These are phyloP conservation scores for Globodera rostochiensis DNA, from an alignment of 1,140 invertebrate species.

Conservation along the genomic window DNA sequence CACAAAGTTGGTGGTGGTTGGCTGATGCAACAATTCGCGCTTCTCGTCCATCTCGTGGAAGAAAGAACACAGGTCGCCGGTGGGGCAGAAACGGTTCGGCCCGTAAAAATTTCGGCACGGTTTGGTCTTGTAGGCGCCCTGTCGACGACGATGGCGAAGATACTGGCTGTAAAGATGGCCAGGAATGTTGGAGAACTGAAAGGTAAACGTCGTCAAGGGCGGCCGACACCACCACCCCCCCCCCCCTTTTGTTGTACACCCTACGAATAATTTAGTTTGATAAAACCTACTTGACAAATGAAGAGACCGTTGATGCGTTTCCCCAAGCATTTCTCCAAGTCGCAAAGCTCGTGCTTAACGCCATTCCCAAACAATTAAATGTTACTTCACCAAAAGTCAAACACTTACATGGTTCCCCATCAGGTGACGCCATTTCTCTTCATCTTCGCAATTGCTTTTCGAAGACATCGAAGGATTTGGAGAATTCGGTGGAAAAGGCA, in stretches of 20 bases:
- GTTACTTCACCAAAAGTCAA: background rate
- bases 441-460: conserved; percentile 20
- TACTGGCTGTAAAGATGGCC: conserved; percentile 22
- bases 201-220: background rate
- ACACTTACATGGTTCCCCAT: conserved; percentile 10
- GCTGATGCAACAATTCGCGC: background rate
- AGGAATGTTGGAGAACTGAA: conserved; percentile 22
- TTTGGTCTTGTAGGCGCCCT: conserved; percentile 18
- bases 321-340: conserved; percentile 13
- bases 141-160: conserved; percentile 24
- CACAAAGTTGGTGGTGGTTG: background rate
- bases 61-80: conserved; percentile 10
- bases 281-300: conserved; percentile 15
- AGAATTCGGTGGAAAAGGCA: background rate
- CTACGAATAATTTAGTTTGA: too few relatives aligned
- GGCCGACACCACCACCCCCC: too few relatives aligned
- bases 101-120: conserved; percentile 21
- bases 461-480: conserved; percentile 12
- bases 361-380: too few relatives aligned
- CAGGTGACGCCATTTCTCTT: conserved; percentile 11
- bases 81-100: background rate
- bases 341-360: conserved; percentile 9
- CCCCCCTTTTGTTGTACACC: too few relatives aligned
- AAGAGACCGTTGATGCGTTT: conserved; percentile 21
- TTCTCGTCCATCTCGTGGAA: conserved; percentile 18